Evolutionary conservation across 2,797 vertebrate species (phyloP).

Genomic region (Hypotaenidia okinawae): DNA sequence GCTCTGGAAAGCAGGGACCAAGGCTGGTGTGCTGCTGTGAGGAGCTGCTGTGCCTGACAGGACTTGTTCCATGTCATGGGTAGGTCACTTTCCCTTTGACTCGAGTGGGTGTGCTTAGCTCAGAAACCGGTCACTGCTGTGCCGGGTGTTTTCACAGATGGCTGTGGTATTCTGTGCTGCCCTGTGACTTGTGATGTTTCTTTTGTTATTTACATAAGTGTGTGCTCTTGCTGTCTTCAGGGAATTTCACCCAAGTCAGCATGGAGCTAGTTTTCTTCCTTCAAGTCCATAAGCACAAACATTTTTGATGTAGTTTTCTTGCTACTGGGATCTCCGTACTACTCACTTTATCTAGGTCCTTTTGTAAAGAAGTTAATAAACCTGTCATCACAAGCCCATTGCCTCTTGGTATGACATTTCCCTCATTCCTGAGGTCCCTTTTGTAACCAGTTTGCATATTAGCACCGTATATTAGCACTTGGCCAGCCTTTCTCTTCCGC

Average conservation of each 20-base stretch:
- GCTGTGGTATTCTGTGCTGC: background rate
- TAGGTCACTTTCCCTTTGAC: background rate
- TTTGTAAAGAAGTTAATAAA: background rate
- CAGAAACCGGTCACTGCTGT: background rate
- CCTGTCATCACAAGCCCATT: background rate
- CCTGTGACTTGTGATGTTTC: background rate
- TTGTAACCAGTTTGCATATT: background rate
- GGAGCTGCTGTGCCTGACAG: background rate
- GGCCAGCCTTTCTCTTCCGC: background rate
- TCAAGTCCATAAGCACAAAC: background rate
- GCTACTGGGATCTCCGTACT: background rate
- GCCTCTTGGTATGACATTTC: background rate
- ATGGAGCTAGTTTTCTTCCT: background rate
- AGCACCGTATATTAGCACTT: background rate
- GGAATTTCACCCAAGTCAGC: background rate
- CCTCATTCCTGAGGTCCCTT: background rate
- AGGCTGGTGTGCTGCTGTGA: background rate
- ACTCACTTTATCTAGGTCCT: background rate
- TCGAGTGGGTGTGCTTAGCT: background rate
- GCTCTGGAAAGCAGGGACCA: background rate
- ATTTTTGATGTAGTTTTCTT: background rate
- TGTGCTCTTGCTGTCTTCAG: background rate
- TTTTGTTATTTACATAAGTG: background rate
- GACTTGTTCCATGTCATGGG: fast-evolving
- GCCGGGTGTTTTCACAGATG: background rate